phyloP scores from a whole-genome alignment of 2,113 vertebrate genomes.

The Apeltes quadracus region DNA sequence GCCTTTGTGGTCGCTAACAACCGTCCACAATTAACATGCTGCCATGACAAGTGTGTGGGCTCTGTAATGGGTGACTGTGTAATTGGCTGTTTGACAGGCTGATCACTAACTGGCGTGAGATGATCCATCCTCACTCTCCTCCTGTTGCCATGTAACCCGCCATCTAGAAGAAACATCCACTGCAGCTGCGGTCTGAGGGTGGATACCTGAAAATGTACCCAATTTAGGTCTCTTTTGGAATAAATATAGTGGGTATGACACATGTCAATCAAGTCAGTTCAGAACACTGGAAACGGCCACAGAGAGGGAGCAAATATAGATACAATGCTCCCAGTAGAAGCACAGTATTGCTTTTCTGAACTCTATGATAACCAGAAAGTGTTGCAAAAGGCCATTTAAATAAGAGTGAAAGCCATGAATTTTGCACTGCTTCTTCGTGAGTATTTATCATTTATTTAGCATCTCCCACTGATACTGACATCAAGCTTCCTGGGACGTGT shows the following conservation, averaged over 20 bases:
- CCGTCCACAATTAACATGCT: constrained; percentile 19
- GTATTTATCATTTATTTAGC: not conserved
- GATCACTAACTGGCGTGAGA: constrained; percentile 45
- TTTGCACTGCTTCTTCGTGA: not conserved
- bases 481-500: not conserved
- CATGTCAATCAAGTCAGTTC: not conserved
- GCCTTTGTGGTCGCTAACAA: constrained; percentile 21
- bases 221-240: not conserved
- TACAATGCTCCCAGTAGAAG: not conserved
- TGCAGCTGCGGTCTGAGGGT: not conserved
- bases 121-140: constrained; percentile 18
- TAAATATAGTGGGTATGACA: not conserved
- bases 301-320: not conserved
- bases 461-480: not conserved
- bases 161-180: constrained; percentile 1
- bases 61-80: constrained; percentile 40
- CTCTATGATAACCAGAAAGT: not conserved
- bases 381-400: not conserved
- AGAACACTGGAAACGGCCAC: not conserved
- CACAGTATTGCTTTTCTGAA: not conserved
- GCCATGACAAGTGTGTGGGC: constrained; percentile 19
- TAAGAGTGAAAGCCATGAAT: not conserved
- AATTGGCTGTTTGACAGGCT: constrained; percentile 50
- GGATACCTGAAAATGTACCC: not conserved
- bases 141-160: constrained; percentile 42